These are phyloP conservation scores for Apodemus agrarius DNA, from an alignment of 2,797 vertebrate genomes.

Conservation along the genomic window DNA sequence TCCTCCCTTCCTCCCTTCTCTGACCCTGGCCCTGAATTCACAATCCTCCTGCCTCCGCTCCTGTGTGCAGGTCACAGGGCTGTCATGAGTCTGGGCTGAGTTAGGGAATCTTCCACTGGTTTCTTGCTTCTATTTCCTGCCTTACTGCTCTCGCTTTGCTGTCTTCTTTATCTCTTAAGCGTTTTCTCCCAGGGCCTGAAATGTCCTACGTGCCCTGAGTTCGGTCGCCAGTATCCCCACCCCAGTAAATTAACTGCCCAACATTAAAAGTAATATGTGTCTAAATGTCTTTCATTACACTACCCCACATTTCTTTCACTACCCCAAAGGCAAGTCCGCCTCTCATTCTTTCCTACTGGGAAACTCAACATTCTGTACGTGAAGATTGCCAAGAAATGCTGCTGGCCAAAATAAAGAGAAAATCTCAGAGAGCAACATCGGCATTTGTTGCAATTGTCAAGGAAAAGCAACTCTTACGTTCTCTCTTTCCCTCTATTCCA, in stretches of 20 bases:
- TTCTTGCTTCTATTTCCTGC: not conserved
- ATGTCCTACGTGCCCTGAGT: not conserved
- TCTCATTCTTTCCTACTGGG: not conserved
- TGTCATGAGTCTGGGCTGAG: not conserved
- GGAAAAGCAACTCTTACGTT: not conserved
- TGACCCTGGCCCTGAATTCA: not conserved
- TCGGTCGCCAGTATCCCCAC: not conserved
- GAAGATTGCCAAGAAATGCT: not conserved
- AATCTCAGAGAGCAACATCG: not conserved
- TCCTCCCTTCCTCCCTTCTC: not conserved
- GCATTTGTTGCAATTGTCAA: not conserved
- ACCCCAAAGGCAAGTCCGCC: not conserved
- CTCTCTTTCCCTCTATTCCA: not conserved
- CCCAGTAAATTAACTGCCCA: not conserved
- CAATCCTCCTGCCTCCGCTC: not conserved
- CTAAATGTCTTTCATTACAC: conserved; percentile 3
- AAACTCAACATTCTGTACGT: not conserved
- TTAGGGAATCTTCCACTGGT: not conserved
- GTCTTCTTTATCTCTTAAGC: not conserved
- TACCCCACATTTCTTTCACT: not conserved
- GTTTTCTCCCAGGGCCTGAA: not conserved
- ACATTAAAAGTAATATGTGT: not conserved
- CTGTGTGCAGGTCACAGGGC: not conserved
- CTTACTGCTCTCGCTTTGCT: not conserved
- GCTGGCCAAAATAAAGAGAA: not conserved